phyloP scores from a whole-genome alignment of 2,888 invertebrate species.

The Villa cingulata region DNA sequence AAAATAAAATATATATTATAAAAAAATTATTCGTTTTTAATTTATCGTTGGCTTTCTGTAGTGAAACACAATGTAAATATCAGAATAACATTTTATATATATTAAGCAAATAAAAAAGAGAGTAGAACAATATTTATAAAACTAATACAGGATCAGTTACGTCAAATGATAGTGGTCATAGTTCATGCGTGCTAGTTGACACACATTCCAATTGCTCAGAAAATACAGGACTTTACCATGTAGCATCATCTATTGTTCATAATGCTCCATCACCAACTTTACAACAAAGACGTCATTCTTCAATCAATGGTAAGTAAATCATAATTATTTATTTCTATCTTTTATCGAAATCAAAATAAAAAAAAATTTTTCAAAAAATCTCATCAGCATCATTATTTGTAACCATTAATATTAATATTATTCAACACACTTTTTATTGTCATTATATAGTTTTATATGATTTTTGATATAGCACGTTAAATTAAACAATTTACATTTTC shows the following conservation, averaged over 20 bases:
- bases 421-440: no score
- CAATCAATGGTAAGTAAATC: conserved; percentile 38
- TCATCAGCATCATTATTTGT: not conserved
- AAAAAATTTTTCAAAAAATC: not conserved
- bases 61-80: no score
- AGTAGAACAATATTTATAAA: no score
- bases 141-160: conserved; percentile 65
- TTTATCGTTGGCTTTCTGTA: no score
- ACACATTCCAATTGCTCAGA: conserved; percentile 20
- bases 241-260: conserved; percentile 21
- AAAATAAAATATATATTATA: no score
- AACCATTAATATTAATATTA: no score
- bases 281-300: conserved; percentile 39
- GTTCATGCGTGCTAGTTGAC: conserved; percentile 51
- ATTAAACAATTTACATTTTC: no score
- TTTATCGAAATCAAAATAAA: not conserved
- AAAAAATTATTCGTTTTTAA: no score
- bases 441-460: no score
- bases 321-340: not conserved
- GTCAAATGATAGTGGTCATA: conserved; percentile 83
- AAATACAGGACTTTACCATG: conserved; percentile 20
- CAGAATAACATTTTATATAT: no score
- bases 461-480: no score
- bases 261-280: conserved; percentile 35
- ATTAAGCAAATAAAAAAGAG: no score